phyloP scores from a whole-genome alignment of 2,888 invertebrate species.

The Eulithis testata region DNA sequence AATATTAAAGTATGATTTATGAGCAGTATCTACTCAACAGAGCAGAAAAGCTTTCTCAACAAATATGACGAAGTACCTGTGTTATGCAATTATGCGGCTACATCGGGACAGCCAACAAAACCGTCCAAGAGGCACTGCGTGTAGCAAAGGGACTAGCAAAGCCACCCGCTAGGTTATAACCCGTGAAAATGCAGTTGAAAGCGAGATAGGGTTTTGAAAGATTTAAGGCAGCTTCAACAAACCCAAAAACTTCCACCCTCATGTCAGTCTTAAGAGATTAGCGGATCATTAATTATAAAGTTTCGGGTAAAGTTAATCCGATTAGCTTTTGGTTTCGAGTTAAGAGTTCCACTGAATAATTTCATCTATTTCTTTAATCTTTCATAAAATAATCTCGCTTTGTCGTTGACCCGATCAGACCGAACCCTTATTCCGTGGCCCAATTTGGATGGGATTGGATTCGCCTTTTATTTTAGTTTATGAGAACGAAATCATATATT shows the following conservation, averaged over 20 bases:
- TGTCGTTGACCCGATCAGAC: slow-evolving; percentile 32
- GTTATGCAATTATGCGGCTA: background rate
- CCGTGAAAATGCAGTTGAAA: slow-evolving; percentile 17
- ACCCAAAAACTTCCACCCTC: slow-evolving; percentile 50
- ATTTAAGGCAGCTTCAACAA: slow-evolving; percentile 37
- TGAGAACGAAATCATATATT: slow-evolving; percentile 38
- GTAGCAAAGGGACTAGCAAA: background rate
- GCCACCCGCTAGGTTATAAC: background rate
- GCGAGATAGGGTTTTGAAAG: slow-evolving; percentile 26
- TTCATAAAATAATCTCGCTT: slow-evolving; percentile 37
- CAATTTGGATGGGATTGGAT: slow-evolving; percentile 48
- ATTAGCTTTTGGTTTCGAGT: slow-evolving; percentile 58
- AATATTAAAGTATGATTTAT: too few relatives aligned
- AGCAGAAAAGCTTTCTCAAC: too few relatives aligned
- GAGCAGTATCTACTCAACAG: too few relatives aligned
- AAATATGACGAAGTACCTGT: background rate
- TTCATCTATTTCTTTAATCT: slow-evolving; percentile 47
- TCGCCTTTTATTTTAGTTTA: slow-evolving; percentile 48
- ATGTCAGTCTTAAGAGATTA: slow-evolving; percentile 65
- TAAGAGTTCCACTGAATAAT: slow-evolving; percentile 48
- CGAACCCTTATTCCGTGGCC: slow-evolving; percentile 44
- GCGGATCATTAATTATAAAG: slow-evolving; percentile 69
- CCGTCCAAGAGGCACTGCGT: background rate
- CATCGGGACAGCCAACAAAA: background rate
- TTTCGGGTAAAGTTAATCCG: slow-evolving; percentile 61